phyloP scores from a whole-genome alignment of 2,888 invertebrate species.

The Pandemis cinnamomeana region DNA sequence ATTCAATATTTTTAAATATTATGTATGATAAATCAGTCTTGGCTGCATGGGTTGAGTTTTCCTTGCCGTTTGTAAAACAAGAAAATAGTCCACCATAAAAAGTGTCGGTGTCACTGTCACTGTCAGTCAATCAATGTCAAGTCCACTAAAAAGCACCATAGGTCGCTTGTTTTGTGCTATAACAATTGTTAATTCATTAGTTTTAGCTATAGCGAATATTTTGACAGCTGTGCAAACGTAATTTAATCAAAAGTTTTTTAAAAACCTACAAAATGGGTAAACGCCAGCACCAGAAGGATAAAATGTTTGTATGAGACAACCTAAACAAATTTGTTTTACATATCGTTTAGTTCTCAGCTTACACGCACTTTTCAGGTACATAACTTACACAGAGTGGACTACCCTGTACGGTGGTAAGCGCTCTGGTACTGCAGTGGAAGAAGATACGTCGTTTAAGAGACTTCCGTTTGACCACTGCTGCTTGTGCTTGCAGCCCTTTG shows the following conservation, averaged over 20 bases:
- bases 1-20: too few relatives aligned
- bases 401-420: conserved; percentile 95
- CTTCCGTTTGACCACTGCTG: conserved; percentile 97
- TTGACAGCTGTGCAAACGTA: not conserved
- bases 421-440: conserved; percentile 87
- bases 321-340: not conserved
- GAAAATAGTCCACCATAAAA: too few relatives aligned
- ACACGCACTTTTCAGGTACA: conserved; percentile 84
- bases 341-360: conserved; percentile 27
- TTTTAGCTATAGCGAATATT: not conserved
- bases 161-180: not conserved
- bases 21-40: too few relatives aligned
- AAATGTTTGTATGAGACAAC: conserved; percentile 86
- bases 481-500: conserved; percentile 95
- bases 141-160: too few relatives aligned
- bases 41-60: too few relatives aligned
- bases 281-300: conserved; percentile 97
- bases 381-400: conserved; percentile 95
- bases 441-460: conserved; percentile 93
- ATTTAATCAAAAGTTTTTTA: not conserved
- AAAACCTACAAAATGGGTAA: conserved; percentile 90
- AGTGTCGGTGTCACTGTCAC: too few relatives aligned
- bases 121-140: too few relatives aligned
- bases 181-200: not conserved
- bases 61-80: too few relatives aligned